Conservation (phyloP, 2,888 invertebrate species). For the Amaurobius ferox region DNA sequence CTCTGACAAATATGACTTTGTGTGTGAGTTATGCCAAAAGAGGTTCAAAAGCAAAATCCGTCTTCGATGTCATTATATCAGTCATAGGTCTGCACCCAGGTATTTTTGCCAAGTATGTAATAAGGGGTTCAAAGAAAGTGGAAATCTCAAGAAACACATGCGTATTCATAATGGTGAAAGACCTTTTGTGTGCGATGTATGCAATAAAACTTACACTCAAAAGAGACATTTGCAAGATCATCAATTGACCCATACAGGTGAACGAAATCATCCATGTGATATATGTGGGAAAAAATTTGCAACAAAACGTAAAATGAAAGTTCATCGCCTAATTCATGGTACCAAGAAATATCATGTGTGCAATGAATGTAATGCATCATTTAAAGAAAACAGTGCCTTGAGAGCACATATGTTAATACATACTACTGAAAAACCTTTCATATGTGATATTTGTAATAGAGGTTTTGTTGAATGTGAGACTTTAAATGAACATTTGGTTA, state of each 20-base stretch:
- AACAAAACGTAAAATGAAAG: not conserved
- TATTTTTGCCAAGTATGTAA: slow-evolving; percentile 10
- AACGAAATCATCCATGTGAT: not conserved
- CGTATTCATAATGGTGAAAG: slow-evolving; percentile 10
- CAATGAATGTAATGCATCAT: not conserved
- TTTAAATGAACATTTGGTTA: not conserved
- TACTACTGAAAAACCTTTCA: slow-evolving; percentile 11
- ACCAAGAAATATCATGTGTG: not conserved
- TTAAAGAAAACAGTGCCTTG: not conserved
- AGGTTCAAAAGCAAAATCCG: not conserved
- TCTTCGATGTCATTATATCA: not conserved
- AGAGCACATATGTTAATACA: not conserved
- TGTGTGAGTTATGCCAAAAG: not conserved
- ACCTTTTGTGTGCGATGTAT: not conserved
- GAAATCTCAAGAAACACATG: slow-evolving; percentile 5
- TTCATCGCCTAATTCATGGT: not conserved
- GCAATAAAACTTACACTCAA: not conserved
- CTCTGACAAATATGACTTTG: not conserved
- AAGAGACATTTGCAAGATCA: not conserved
- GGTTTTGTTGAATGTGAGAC: not conserved
- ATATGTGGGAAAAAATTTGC: not conserved
- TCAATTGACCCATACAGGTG: not conserved
- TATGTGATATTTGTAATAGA: not conserved
- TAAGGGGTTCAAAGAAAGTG: slow-evolving; percentile 14
- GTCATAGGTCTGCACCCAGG: not conserved